Conservation (phyloP, 2,888 invertebrate species). For the Keiferia lycopersicella region DNA sequence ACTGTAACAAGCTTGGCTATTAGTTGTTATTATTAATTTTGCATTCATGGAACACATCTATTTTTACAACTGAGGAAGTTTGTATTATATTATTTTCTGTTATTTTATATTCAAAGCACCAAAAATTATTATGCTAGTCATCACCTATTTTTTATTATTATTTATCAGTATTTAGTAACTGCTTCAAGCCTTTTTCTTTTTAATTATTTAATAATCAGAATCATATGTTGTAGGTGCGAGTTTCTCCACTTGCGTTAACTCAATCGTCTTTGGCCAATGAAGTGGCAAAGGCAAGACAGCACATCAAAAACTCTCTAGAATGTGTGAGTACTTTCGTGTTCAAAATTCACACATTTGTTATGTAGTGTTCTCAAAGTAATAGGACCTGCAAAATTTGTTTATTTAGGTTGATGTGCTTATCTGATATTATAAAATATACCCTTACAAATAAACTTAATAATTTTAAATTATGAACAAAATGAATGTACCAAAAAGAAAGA, state of each 20-base stretch:
- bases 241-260: slow-evolving; percentile 58
- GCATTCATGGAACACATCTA: not conserved
- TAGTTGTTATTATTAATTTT: not conserved
- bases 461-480: not conserved
- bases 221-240: slow-evolving; percentile 57
- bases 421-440: slow-evolving; percentile 4
- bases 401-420: slow-evolving; percentile 27
- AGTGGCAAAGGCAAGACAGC: slow-evolving; percentile 93
- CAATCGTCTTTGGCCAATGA: slow-evolving; percentile 88
- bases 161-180: slow-evolving; percentile 6
- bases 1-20: not conserved
- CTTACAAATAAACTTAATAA: slow-evolving; percentile 13
- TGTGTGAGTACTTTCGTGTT: slow-evolving; percentile 81
- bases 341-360: slow-evolving; percentile 45
- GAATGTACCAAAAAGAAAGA: not conserved
- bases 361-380: not conserved
- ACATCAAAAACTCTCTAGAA: slow-evolving; percentile 88
- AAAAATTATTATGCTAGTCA: slow-evolving; percentile 10
- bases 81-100: not conserved
- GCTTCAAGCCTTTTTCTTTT: slow-evolving; percentile 19
- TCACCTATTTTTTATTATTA: not conserved
- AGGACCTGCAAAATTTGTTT: slow-evolving; percentile 10
- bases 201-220: slow-evolving; percentile 11
- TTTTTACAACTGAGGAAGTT: not conserved
- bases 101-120: slow-evolving; percentile 1